Percentiles rank a stretch among this genome's conserved stretches.
Evolutionary conservation across 2,888 invertebrate genomes (phyloP).

Genomic region (Cheilosia variabilis): DNA sequence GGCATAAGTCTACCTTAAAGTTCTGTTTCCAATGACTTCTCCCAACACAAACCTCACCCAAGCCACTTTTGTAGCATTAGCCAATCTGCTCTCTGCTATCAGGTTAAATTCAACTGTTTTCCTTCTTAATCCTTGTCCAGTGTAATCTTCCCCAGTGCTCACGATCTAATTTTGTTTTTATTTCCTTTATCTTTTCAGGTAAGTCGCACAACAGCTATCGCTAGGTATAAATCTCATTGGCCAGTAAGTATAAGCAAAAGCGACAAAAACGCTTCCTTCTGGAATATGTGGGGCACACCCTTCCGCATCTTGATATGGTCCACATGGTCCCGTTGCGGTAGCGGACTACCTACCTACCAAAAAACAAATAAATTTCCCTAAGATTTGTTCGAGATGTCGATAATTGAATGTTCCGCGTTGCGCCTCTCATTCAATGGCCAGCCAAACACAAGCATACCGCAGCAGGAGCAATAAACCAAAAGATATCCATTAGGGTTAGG

Average conservation of each 20-base stretch:
- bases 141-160: conserved; percentile 26
- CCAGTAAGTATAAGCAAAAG: conserved; percentile 33
- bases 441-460: conserved; percentile 21
- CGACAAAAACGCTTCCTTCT: conserved; percentile 37
- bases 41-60: no score
- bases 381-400: conserved; percentile 68
- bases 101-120: no score
- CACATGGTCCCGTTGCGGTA: conserved; percentile 55
- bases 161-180: conserved; percentile 58
- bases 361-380: conserved; percentile 56
- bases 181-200: conserved; percentile 57
- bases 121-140: not conserved
- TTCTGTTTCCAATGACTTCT: no score
- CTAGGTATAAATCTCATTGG: conserved; percentile 52
- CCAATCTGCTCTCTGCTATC: not conserved
- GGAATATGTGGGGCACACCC: conserved; percentile 51
- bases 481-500: conserved; percentile 73
- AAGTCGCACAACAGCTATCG: conserved; percentile 55
- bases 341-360: conserved; percentile 10
- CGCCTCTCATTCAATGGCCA: conserved; percentile 57
- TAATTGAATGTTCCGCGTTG: conserved; percentile 71
- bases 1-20: no score
- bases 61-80: not conserved
- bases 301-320: conserved; percentile 37
- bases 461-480: conserved; percentile 70